A percentile compares a stretch with the other conserved stretches of the same genome.
These are phyloP conservation scores for Drosophila hydei DNA, from an alignment of 1,140 invertebrate genomes.

Conservation along the genomic window DNA sequence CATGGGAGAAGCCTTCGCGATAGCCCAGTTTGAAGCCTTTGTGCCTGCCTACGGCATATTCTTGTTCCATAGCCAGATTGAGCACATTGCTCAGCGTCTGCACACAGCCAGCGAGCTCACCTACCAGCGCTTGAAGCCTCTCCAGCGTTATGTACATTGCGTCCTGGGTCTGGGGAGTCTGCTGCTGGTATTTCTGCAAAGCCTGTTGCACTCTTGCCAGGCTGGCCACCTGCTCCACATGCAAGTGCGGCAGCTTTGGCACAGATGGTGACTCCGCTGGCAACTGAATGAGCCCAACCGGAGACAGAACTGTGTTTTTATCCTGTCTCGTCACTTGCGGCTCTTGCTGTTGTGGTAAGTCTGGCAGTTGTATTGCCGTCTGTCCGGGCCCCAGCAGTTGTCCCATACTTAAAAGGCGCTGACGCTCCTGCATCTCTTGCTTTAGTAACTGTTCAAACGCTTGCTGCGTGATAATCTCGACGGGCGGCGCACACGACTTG, in stretches of 20 bases:
- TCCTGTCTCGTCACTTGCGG: neutral
- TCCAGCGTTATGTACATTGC: conserved; percentile 39
- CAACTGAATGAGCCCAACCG: conserved; percentile 38
- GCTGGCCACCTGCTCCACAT: conserved; percentile 52
- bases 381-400: conserved; percentile 19
- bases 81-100: conserved; percentile 56
- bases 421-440: conserved; percentile 40
- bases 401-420: conserved; percentile 25
- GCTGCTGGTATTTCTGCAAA: conserved; percentile 33
- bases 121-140: conserved; percentile 31
- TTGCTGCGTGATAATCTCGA: conserved; percentile 43
- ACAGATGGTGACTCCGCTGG: conserved; percentile 26
- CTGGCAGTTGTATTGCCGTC: conserved; percentile 5
- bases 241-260: conserved; percentile 48
- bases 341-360: neutral
- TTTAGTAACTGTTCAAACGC: conserved; percentile 41
- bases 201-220: conserved; percentile 48
- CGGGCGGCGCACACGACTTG: conserved; percentile 53
- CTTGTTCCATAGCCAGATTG: conserved; percentile 69
- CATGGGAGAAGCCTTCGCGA: conserved; percentile 60
- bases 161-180: conserved; percentile 7
- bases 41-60: conserved; percentile 53
- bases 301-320: conserved; percentile 25
- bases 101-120: conserved; percentile 47
- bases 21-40: conserved; percentile 62